Conservation (phyloP, 2,888 invertebrate genomes). For the Eupithecia dodoneata region DNA sequence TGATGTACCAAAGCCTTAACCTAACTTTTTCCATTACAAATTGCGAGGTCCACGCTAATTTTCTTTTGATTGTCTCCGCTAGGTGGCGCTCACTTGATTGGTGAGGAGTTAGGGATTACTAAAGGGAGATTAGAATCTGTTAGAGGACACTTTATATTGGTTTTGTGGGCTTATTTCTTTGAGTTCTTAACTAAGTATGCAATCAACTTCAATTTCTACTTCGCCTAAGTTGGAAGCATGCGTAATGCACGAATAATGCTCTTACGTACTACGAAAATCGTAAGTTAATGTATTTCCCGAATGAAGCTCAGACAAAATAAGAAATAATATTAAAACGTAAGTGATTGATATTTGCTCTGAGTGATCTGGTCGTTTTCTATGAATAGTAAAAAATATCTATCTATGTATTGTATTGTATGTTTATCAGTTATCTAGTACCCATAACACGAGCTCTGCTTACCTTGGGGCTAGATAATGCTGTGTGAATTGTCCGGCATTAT, state of each 20-base stretch:
- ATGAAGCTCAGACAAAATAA: background rate
- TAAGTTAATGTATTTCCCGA: background rate
- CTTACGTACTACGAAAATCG: background rate
- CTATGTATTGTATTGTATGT: no score
- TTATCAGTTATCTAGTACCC: no score
- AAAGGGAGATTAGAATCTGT: slow-evolving; percentile 21
- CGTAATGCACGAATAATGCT: background rate
- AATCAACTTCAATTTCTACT: background rate
- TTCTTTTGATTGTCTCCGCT: slow-evolving; percentile 68
- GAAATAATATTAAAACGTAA: no score
- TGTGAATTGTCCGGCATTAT: no score
- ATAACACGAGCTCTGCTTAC: no score
- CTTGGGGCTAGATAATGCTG: no score
- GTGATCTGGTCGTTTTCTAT: no score
- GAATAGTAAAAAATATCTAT: no score
- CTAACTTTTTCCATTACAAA: slow-evolving; percentile 73
- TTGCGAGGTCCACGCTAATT: slow-evolving; percentile 65
- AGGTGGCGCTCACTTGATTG: slow-evolving; percentile 59
- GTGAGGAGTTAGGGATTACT: slow-evolving; percentile 45
- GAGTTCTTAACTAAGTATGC: background rate
- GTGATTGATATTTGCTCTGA: no score
- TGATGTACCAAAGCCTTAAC: slow-evolving; percentile 39
- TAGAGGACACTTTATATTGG: slow-evolving; percentile 1
- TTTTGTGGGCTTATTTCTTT: background rate
- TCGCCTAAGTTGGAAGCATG: background rate